Percentiles rank a stretch among this genome's conserved stretches.
Conservation (phyloP, 2,888 invertebrate genomes). For the Thera britannica region DNA sequence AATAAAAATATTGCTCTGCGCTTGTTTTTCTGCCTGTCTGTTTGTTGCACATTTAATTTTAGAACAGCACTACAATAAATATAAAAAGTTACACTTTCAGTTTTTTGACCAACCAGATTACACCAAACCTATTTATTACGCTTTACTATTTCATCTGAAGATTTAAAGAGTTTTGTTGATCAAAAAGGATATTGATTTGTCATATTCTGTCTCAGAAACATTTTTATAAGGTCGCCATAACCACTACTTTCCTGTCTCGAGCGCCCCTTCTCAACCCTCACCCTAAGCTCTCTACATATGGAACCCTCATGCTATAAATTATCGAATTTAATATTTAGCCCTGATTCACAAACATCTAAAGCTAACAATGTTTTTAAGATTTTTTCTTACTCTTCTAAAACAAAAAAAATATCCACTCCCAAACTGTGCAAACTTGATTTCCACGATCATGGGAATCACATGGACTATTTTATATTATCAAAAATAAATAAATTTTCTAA, state of each 20-base stretch:
- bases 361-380: not conserved
- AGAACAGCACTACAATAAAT: too few species aligned
- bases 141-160: not conserved
- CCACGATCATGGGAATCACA: too few species aligned
- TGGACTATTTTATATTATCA: too few species aligned
- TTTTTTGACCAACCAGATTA: not conserved
- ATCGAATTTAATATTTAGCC: conserved; percentile 8
- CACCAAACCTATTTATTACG: not conserved
- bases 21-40: too few species aligned
- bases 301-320: conserved; percentile 19
- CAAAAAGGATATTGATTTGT: conserved; percentile 8
- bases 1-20: too few species aligned
- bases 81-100: too few species aligned
- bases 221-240: conserved; percentile 17
- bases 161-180: not conserved
- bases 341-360: conserved; percentile 6
- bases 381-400: not conserved
- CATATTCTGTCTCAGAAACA: conserved; percentile 7
- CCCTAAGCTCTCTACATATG: conserved; percentile 23
- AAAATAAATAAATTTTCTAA: too few species aligned
- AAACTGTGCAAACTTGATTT: too few species aligned
- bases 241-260: conserved; percentile 17
- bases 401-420: too few species aligned
- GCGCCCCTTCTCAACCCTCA: conserved; percentile 25
- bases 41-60: too few species aligned